phyloP scores from a whole-genome alignment of 2,888 invertebrate genomes.

The Eilema griseolum region DNA sequence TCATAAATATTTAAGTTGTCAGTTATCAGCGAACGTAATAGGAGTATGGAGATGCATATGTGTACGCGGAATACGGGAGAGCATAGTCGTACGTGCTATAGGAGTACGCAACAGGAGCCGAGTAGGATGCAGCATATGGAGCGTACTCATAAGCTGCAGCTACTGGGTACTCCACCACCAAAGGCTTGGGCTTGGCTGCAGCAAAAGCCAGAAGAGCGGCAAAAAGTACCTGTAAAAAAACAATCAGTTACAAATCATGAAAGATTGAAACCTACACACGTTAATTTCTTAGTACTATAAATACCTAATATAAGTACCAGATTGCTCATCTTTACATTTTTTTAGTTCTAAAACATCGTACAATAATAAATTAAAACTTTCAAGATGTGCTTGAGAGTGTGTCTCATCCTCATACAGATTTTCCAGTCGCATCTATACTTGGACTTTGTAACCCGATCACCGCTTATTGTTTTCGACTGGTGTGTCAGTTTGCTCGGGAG shows the following conservation, averaged over 20 bases:
- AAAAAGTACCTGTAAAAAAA: conserved; percentile 72
- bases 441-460: too few species aligned
- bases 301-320: too few species aligned
- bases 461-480: too few species aligned
- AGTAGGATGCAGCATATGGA: conserved; percentile 70
- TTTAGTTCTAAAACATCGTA: not conserved
- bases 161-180: conserved; percentile 73
- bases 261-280: not conserved
- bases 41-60: conserved; percentile 71
- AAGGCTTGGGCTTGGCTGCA: conserved; percentile 83
- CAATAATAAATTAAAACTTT: too few species aligned
- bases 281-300: too few species aligned
- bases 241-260: not conserved
- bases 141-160: conserved; percentile 74
- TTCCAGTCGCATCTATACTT: too few species aligned
- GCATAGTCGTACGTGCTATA: conserved; percentile 74
- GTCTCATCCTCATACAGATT: too few species aligned
- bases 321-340: not conserved
- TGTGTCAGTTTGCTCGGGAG: not conserved
- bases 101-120: conserved; percentile 80
- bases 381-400: too few species aligned
- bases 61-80: conserved; percentile 69
- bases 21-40: conserved; percentile 72
- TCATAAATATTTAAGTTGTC: conserved; percentile 19
- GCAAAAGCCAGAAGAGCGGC: conserved; percentile 85